These are phyloP conservation scores for Drosophila ananassae DNA, from an alignment of 1,140 invertebrate species.

Conservation along the genomic window DNA sequence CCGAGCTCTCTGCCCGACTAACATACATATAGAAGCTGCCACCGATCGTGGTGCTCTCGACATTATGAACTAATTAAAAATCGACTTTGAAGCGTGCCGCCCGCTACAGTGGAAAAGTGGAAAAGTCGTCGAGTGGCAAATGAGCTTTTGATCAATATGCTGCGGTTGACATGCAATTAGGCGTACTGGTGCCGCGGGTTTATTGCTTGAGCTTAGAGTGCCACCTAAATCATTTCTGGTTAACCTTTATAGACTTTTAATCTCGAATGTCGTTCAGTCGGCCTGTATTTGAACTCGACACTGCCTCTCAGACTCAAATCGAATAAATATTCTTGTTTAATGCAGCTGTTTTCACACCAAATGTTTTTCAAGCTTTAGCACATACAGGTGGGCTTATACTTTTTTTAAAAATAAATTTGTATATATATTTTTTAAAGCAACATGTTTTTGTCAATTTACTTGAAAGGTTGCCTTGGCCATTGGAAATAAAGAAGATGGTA, in stretches of 20 bases:
- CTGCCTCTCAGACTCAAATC: background rate
- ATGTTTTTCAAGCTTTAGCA: conserved; percentile 1
- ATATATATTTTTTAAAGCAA: background rate
- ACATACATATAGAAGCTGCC: background rate
- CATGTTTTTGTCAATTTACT: background rate
- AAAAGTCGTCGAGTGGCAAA: conserved; percentile 39
- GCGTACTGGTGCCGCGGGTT: conserved; percentile 37
- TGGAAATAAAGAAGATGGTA: background rate
- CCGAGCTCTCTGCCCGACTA: conserved; percentile 6
- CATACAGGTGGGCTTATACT: background rate
- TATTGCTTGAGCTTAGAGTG: conserved; percentile 11
- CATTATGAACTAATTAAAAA: conserved; percentile 73
- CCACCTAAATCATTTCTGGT: conserved; percentile 59
- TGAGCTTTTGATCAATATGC: conserved; percentile 65
- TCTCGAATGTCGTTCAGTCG: background rate
- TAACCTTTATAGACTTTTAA: conserved; percentile 46
- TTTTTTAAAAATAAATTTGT: background rate
- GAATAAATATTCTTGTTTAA: background rate
- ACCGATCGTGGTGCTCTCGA: conserved; percentile 46
- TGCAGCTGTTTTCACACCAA: background rate
- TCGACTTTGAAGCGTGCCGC: conserved; percentile 64
- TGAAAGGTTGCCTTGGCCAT: background rate
- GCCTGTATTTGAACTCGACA: background rate
- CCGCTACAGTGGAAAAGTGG: conserved; percentile 2
- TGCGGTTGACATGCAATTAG: conserved; percentile 62